A percentile compares a stretch with the other conserved stretches of the same genome.
Evolutionary conservation across 2,888 invertebrate species (phyloP).

Genomic region (Acleris sparsana): DNA sequence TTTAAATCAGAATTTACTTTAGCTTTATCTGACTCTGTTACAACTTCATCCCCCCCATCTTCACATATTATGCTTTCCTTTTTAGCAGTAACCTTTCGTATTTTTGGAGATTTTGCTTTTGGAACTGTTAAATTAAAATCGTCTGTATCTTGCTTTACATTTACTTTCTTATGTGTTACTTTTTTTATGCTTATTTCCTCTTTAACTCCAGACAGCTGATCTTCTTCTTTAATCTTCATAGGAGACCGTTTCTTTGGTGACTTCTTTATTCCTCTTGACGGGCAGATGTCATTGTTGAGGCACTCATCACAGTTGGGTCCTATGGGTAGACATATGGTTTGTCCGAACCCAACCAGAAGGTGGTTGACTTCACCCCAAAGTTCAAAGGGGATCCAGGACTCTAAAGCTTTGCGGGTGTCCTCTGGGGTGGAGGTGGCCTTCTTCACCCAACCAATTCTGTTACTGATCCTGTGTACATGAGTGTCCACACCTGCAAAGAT

Average conservation of each 20-base stretch:
- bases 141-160: neutral
- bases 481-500: constrained; percentile 92
- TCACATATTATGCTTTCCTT: constrained; percentile 2
- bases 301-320: constrained; percentile 93
- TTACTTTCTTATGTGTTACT: constrained; percentile 20
- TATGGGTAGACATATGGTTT: constrained; percentile 93
- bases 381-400: constrained; percentile 94
- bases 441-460: constrained; percentile 94
- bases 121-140: constrained; percentile 1
- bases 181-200: constrained; percentile 11
- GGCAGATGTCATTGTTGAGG: constrained; percentile 92
- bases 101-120: constrained; percentile 19
- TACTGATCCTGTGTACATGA: constrained; percentile 97
- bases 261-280: constrained; percentile 80
- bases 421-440: constrained; percentile 92
- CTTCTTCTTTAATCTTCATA: constrained; percentile 45
- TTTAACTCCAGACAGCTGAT: constrained; percentile 37
- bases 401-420: constrained; percentile 91
- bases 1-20: constrained; percentile 8
- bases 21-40: neutral
- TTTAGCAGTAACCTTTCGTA: constrained; percentile 16
- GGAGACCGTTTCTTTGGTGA: constrained; percentile 66
- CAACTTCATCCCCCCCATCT: neutral
- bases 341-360: constrained; percentile 98
- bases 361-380: constrained; percentile 95